phyloP scores from a whole-genome alignment of 2,113 vertebrate genomes.

The Clupea harengus region DNA sequence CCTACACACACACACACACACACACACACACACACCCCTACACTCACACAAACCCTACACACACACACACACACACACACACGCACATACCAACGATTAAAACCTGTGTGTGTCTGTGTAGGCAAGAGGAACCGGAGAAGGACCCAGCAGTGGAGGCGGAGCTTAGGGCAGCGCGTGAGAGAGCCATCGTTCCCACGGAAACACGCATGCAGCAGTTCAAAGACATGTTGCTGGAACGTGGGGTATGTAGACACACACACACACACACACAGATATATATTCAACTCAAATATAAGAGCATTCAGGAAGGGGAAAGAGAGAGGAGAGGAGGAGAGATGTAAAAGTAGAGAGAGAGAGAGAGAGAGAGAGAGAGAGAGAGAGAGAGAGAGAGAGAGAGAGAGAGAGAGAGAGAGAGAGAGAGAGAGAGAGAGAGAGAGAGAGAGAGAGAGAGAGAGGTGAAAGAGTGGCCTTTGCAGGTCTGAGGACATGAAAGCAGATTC shows the following conservation, averaged over 20 bases:
- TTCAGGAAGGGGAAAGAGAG: too few relatives aligned
- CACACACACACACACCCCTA: too few relatives aligned
- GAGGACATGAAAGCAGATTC: conserved; percentile 70
- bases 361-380: too few relatives aligned
- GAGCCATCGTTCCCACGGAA: conserved; percentile 93
- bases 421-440: too few relatives aligned
- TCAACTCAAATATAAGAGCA: too few relatives aligned
- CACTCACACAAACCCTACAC: too few relatives aligned
- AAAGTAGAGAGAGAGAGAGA: too few relatives aligned
- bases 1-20: too few relatives aligned
- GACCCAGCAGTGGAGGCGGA: conserved; percentile 98
- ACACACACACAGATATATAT: not conserved
- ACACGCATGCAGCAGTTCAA: conserved; percentile 96
- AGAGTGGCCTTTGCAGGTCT: conserved; percentile 59
- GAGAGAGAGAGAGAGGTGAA: too few relatives aligned
- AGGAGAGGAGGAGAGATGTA: too few relatives aligned
- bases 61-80: not conserved
- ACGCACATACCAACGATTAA: not conserved
- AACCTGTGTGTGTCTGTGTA: conserved; percentile 48
- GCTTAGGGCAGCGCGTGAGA: conserved; percentile 92
- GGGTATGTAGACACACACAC: conserved; percentile 73
- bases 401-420: too few relatives aligned
- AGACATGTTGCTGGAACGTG: conserved; percentile 98
- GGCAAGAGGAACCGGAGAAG: conserved; percentile 93
- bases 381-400: too few relatives aligned